These are phyloP conservation scores for Troides helena DNA, from an alignment of 2,888 invertebrate species.

Conservation along the genomic window DNA sequence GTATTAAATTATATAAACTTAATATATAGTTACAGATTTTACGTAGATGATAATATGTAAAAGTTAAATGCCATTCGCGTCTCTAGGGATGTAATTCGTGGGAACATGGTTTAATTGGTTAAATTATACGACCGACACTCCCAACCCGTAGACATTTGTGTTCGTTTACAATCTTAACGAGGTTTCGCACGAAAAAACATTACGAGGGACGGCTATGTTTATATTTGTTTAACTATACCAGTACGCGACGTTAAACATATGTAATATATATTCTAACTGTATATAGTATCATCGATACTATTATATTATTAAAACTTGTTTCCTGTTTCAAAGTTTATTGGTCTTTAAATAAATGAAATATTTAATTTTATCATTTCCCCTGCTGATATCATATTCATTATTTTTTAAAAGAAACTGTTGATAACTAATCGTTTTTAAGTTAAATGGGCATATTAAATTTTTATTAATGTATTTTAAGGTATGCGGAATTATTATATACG, in stretches of 20 bases:
- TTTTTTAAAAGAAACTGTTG: too few relatives aligned
- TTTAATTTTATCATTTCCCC: too few relatives aligned
- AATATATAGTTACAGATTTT: too few relatives aligned
- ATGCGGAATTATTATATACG: too few relatives aligned
- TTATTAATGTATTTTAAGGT: too few relatives aligned
- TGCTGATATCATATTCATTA: too few relatives aligned
- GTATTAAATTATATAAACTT: too few relatives aligned
- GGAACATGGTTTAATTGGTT: slow-evolving; percentile 69
- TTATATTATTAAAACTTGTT: too few relatives aligned
- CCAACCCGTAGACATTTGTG: slow-evolving; percentile 51
- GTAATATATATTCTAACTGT: neutral
- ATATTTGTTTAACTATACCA: neutral
- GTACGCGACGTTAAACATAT: slow-evolving; percentile 9
- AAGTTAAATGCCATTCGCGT: slow-evolving; percentile 41
- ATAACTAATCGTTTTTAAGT: too few relatives aligned
- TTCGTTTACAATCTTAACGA: slow-evolving; percentile 56
- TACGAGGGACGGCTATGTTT: neutral
- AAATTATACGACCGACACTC: slow-evolving; percentile 57
- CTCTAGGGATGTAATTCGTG: slow-evolving; percentile 66
- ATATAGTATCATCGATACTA: neutral
- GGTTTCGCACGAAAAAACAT: slow-evolving; percentile 50
- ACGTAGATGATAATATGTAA: slow-evolving; percentile 30
- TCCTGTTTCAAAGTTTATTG: too few relatives aligned
- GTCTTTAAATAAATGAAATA: too few relatives aligned
- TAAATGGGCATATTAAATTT: too few relatives aligned